These are phyloP conservation scores for Manis crassicaudata DNA, from an alignment of 2,797 vertebrate species.

Conservation along the genomic window DNA sequence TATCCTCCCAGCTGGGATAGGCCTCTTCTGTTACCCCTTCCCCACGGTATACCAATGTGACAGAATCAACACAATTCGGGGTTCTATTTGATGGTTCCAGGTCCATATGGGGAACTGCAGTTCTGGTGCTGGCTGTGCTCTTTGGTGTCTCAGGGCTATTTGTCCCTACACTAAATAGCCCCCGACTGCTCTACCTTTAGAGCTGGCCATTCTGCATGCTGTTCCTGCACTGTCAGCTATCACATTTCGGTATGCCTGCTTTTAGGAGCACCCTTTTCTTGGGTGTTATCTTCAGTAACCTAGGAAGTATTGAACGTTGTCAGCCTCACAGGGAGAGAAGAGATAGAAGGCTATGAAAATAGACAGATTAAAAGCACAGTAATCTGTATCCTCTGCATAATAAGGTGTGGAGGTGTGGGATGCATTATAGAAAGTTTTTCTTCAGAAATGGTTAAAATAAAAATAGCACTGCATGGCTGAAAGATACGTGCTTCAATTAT, in stretches of 20 bases:
- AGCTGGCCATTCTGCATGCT: not conserved
- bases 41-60: not conserved
- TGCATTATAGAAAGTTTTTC: conserved; percentile 56
- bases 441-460: conserved; percentile 70
- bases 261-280: conserved; percentile 42
- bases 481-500: conserved; percentile 63
- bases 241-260: conserved; percentile 40
- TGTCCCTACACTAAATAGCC: not conserved
- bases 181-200: not conserved
- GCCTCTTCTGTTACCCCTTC: not conserved
- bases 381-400: conserved; percentile 67
- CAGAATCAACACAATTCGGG: conserved; percentile 22
- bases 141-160: not conserved
- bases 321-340: conserved; percentile 27
- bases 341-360: conserved; percentile 63
- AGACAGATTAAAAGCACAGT: conserved; percentile 67
- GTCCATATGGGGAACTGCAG: conserved; percentile 38
- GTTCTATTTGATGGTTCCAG: conserved; percentile 17
- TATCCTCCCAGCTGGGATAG: not conserved
- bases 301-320: not conserved
- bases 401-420: conserved; percentile 53
- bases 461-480: conserved; percentile 61
- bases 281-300: conserved; percentile 59
- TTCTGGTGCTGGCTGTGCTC: not conserved
- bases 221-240: conserved; percentile 17